Evolutionary conservation across 1,140 invertebrate species (phyloP).

Genomic region (Pygmarrhopalites habei): DNA sequence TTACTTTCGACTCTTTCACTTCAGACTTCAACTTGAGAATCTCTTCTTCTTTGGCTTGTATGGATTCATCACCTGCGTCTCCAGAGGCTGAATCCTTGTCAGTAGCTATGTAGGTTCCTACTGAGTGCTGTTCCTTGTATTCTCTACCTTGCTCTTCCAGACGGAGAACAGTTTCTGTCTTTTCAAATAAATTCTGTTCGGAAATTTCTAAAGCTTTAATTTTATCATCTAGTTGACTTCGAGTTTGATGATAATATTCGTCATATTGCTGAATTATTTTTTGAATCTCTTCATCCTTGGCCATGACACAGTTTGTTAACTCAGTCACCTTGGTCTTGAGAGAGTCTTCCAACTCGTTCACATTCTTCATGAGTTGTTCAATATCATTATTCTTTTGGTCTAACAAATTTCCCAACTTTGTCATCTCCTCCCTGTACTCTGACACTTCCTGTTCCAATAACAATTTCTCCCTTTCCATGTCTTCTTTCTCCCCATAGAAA

Average conservation of each 20-base stretch:
- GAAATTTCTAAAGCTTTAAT: constrained; percentile 47
- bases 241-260: constrained; percentile 17
- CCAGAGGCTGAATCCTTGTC: neutral
- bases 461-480: neutral
- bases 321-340: constrained; percentile 17
- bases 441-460: neutral
- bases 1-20: constrained; percentile 47
- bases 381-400: constrained; percentile 11
- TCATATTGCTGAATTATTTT: constrained; percentile 16
- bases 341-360: neutral
- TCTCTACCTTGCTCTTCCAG: constrained; percentile 15
- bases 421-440: constrained; percentile 3
- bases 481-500: too few relatives aligned
- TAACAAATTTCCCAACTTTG: neutral
- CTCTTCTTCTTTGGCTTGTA: constrained; percentile 16
- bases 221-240: constrained; percentile 47
- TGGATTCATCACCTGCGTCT: too few relatives aligned
- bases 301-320: constrained; percentile 14
- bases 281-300: constrained; percentile 36
- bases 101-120: constrained; percentile 18
- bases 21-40: constrained; percentile 4
- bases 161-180: constrained; percentile 41
- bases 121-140: constrained; percentile 10
- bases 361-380: neutral
- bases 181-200: constrained; percentile 47